Percentiles rank a stretch among this genome's conserved stretches.
These are phyloP conservation scores for Dipodomys spectabilis DNA, from an alignment of 2,113 vertebrate species.

Conservation along the genomic window DNA sequence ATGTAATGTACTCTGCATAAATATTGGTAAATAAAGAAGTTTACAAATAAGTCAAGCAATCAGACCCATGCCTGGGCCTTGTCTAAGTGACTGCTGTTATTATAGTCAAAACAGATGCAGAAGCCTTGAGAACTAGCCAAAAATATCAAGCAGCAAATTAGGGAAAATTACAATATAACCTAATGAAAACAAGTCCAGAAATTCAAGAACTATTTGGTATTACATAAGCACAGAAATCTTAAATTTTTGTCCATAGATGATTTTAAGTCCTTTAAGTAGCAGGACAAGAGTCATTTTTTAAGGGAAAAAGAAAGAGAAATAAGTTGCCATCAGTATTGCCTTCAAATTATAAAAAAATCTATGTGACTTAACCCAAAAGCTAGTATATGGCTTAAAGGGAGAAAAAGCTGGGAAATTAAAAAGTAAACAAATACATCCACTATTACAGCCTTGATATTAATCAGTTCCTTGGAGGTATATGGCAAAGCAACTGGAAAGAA, in stretches of 20 bases:
- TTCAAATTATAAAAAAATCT: neutral
- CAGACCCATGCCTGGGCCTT: accelerated
- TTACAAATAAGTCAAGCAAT: accelerated
- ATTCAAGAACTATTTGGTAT: neutral
- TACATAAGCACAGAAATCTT: neutral
- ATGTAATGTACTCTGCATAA: too few relatives aligned
- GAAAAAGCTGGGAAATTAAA: neutral
- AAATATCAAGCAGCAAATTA: neutral
- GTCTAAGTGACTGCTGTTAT: neutral
- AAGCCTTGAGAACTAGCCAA: neutral
- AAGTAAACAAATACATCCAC: neutral
- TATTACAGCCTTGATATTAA: neutral
- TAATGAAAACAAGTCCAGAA: neutral
- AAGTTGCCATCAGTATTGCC: neutral
- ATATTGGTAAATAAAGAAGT: too few relatives aligned
- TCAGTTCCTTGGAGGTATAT: neutral
- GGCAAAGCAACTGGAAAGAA: neutral
- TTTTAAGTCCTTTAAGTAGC: neutral
- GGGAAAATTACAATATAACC: neutral
- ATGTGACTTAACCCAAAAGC: neutral
- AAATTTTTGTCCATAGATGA: neutral
- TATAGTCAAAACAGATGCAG: neutral
- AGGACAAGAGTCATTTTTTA: neutral
- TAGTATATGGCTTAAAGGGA: neutral
- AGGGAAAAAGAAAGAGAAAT: neutral